Percentiles rank a stretch among this genome's conserved stretches.
Evolutionary conservation across 2,888 invertebrate genomes (phyloP).

Genomic region (Serripes groenlandicus): DNA sequence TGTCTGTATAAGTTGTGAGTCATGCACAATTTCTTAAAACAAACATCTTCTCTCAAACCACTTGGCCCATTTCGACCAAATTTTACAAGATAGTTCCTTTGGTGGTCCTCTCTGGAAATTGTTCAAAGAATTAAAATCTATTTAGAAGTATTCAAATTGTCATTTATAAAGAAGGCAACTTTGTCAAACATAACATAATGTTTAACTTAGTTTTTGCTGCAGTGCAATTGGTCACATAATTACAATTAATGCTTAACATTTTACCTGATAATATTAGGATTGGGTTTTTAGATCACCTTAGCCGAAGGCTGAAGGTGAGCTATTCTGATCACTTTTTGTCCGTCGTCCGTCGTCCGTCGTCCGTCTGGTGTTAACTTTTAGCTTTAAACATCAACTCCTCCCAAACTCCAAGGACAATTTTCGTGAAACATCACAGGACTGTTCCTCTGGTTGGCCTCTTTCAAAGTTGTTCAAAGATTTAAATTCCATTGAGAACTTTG

Average conservation of each 20-base stretch:
- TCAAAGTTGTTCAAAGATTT: too few relatives aligned
- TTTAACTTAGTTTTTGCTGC: background rate
- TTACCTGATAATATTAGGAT: background rate
- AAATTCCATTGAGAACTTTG: too few relatives aligned
- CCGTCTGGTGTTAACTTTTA: background rate
- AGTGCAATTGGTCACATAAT: background rate
- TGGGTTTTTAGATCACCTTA: background rate
- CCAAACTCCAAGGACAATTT: background rate
- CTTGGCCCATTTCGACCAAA: background rate
- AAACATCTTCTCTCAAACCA: background rate
- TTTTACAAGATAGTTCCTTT: background rate
- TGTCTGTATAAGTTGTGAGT: background rate
- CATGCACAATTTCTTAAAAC: background rate
- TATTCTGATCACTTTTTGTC: background rate
- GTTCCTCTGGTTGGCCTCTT: too few relatives aligned
- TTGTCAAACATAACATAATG: too few relatives aligned
- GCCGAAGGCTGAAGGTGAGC: background rate
- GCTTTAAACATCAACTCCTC: background rate
- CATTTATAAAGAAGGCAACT: background rate
- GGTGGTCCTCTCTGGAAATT: background rate
- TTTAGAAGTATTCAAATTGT: background rate
- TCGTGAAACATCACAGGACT: too few relatives aligned
- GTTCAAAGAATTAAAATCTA: background rate
- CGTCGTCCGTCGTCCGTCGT: background rate
- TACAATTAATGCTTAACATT: background rate